A percentile compares a stretch with the other conserved stretches of the same genome.
These are phyloP conservation scores for Catocala sponsa DNA, from an alignment of 2,888 invertebrate genomes.

Conservation along the genomic window DNA sequence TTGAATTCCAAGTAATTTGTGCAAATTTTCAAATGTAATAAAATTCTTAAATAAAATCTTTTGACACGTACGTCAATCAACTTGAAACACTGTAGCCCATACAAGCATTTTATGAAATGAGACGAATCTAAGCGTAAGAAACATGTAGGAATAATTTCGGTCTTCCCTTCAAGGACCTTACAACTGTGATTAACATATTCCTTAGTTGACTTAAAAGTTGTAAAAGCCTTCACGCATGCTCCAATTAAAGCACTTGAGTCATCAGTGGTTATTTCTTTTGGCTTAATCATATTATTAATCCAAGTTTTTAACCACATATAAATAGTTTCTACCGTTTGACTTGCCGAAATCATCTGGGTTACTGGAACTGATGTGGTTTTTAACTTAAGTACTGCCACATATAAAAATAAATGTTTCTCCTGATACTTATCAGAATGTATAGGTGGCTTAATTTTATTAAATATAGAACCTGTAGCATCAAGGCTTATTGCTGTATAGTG, in stretches of 20 bases:
- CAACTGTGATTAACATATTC: conserved; percentile 15
- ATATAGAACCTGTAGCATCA: conserved; percentile 21
- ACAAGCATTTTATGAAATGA: conserved; percentile 25
- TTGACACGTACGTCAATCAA: conserved; percentile 19
- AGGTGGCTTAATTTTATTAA: conserved; percentile 24
- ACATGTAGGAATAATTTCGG: conserved; percentile 8
- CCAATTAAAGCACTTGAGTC: conserved; percentile 27
- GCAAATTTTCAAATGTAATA: conserved; percentile 18
- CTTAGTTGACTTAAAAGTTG: conserved; percentile 16
- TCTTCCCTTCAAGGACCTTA: conserved; percentile 12
- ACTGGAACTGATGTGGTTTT: conserved; percentile 7
- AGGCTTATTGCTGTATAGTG: conserved; percentile 17
- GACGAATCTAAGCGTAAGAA: conserved; percentile 24
- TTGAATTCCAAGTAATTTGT: conserved; percentile 11
- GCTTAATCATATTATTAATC: conserved; percentile 11
- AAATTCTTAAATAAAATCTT: conserved; percentile 17
- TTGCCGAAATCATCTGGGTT: conserved; percentile 23
- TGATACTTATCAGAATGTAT: conserved; percentile 12
- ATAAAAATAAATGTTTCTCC: conserved; percentile 23
- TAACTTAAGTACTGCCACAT: conserved; percentile 8
- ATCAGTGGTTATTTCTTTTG: conserved; percentile 20
- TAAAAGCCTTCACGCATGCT: conserved; percentile 23
- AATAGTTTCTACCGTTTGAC: conserved; percentile 16
- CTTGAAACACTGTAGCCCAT: conserved; percentile 22
- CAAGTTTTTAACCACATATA: conserved; percentile 21